Conservation (phyloP, 2,797 vertebrate species). For the Remorina albescens region DNA sequence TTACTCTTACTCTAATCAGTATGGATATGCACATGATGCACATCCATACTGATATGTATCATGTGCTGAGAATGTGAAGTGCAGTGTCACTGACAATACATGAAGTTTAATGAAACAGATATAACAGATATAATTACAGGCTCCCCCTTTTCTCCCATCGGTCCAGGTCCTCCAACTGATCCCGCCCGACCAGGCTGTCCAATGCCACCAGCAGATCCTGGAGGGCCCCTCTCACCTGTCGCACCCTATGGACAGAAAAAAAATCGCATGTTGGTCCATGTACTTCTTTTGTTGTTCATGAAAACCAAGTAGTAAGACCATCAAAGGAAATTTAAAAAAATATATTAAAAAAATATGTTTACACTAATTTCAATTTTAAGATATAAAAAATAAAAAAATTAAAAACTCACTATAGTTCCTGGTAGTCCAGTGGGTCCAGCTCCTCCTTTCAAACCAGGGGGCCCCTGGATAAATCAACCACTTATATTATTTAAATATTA, state of each 20-base stretch:
- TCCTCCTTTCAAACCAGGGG: constrained; percentile 93
- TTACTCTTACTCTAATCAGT: too few relatives aligned
- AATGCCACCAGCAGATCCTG: constrained; percentile 93
- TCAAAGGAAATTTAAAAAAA: too few relatives aligned
- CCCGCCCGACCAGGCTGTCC: constrained; percentile 93
- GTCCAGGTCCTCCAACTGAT: constrained; percentile 91
- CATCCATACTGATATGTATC: neutral
- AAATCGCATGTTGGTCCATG: neutral
- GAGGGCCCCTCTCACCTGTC: constrained; percentile 91
- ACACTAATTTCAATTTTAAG: too few relatives aligned
- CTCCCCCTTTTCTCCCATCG: constrained; percentile 95
- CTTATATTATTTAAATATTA: neutral
- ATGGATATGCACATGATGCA: too few relatives aligned
- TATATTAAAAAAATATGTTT: too few relatives aligned
- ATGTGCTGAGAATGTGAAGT: neutral
- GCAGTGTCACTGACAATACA: neutral
- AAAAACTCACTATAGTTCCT: constrained; percentile 87
- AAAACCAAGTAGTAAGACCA: constrained; percentile 1
- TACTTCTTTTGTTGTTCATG: neutral
- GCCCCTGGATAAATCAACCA: constrained; percentile 85
- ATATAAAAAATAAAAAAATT: neutral
- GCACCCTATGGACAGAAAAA: constrained; percentile 84
- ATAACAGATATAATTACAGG: constrained; percentile 85
- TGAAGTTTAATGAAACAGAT: neutral
- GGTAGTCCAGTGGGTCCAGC: constrained; percentile 90